phyloP scores from a whole-genome alignment of 2,113 vertebrate genomes.

The Falco punctatus region DNA sequence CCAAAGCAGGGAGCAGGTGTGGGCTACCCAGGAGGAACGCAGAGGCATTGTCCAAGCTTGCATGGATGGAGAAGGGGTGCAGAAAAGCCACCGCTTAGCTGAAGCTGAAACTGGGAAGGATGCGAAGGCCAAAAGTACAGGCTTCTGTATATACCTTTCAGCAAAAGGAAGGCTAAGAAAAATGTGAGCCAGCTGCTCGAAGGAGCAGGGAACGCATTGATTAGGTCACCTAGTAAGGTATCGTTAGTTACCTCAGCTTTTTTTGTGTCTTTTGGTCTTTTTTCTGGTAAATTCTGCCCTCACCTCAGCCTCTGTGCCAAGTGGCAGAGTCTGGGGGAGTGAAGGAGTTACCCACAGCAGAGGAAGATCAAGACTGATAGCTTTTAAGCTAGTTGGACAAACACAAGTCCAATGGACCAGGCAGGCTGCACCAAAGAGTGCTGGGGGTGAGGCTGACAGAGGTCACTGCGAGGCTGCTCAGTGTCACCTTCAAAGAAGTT shows the following conservation, averaged over 20 bases:
- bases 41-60: neutral
- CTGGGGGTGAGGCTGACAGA: neutral
- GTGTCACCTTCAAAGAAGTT: neutral
- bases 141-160: neutral
- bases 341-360: neutral
- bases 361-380: neutral
- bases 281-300: neutral
- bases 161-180: neutral
- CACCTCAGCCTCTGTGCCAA: neutral
- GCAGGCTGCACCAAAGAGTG: neutral
- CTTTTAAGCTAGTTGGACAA: neutral
- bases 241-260: neutral
- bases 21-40: neutral
- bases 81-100: neutral
- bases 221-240: neutral
- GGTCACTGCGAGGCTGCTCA: neutral
- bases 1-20: neutral
- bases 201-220: neutral
- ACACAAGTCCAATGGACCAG: rapidly evolving
- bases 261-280: neutral
- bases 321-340: neutral
- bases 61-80: neutral
- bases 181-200: neutral
- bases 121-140: neutral
- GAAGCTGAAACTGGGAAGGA: neutral